phyloP scores from a whole-genome alignment of 2,888 invertebrate genomes.

The Lissocephala sabroskyi region DNA sequence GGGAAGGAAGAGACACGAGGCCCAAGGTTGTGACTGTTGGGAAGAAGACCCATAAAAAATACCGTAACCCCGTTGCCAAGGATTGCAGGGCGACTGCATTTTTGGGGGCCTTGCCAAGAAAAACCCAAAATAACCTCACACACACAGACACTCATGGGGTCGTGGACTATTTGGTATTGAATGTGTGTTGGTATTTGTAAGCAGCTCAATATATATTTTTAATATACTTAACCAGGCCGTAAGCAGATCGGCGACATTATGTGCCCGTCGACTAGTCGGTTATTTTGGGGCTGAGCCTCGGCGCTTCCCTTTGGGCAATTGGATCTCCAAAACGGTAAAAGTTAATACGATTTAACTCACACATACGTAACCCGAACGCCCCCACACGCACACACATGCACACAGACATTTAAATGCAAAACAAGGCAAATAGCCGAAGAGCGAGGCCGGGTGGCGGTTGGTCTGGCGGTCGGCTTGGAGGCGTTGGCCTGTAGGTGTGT shows the following conservation, averaged over 20 bases:
- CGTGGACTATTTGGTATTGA: neutral
- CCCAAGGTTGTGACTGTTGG: slow-evolving; percentile 4
- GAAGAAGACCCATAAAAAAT: too few species aligned
- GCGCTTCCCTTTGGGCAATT: slow-evolving; percentile 10
- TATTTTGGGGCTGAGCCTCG: neutral
- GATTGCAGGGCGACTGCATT: slow-evolving; percentile 21
- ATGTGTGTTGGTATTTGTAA: slow-evolving; percentile 22
- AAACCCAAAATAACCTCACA: neutral
- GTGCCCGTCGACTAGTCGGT: slow-evolving; percentile 1
- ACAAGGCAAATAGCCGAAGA: slow-evolving; percentile 27
- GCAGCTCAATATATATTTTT: slow-evolving; percentile 61
- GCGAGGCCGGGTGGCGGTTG: neutral
- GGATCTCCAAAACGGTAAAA: slow-evolving; percentile 40
- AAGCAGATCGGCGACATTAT: slow-evolving; percentile 34
- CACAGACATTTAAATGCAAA: slow-evolving; percentile 45
- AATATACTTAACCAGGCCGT: slow-evolving; percentile 48
- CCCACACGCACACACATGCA: slow-evolving; percentile 9
- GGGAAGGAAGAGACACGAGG: too few species aligned
- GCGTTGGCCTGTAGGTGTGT: too few species aligned
- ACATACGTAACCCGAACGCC: slow-evolving; percentile 18
- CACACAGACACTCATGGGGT: neutral
- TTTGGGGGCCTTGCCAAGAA: neutral
- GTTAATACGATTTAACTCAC: slow-evolving; percentile 60
- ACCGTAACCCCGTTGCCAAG: slow-evolving; percentile 33
- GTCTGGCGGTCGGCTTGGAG: too few species aligned